Base-by-base conservation (phyloP, 2,888 invertebrate genomes). In the Leucophenga maculata region DNA sequence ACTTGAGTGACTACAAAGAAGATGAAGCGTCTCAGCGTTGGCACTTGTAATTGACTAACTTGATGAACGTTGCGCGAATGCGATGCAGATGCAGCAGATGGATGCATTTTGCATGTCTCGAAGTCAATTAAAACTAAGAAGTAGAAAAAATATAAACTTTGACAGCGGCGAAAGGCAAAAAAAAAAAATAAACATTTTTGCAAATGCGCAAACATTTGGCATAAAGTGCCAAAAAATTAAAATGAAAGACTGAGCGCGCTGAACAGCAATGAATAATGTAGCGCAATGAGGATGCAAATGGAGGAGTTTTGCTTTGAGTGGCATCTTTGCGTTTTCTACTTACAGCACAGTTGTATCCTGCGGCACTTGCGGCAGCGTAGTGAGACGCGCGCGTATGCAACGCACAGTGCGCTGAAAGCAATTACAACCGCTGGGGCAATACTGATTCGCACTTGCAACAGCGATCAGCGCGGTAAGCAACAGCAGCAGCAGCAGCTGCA, bases 311-410 rank as follows among this genome's bases (percentile, higher is more conserved):
- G 57, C 16, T n/a, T 50, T 50, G 50, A 18, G 18, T 13, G 18
- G 18, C 50, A 18, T 57, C 26, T 18, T 57, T 57, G n/a, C 1
- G 3, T 55, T 62, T 26, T 26, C 39, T 83, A 88, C 88, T 88
- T 79, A 88, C 88, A 88, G 75, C 70, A 86, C 78, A 70, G 75
- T 79, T 18, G 87, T 87, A 69, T 88, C 87, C 76, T 73, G 75
- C 65, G 88, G 86, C 73, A 88, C 78, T 71, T 76, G 82, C 54
- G 88, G 81, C 73, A 87, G 72, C 60, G 77, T 68, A 46, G 79
- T 80, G 55, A 86, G 79, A 31, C 84, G 84, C 31, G 83, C 78
- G 46, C 85, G 86, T 69, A 88, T 82, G 76, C 88, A 88, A 68
- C 86, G 85, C 20, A 87, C 87, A 16, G 82, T 85, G 64, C 80